A percentile compares a stretch with the other conserved stretches of the same genome.
phyloP scores from a whole-genome alignment of 2,797 vertebrate species.

The Gymnothorax reevesii region DNA sequence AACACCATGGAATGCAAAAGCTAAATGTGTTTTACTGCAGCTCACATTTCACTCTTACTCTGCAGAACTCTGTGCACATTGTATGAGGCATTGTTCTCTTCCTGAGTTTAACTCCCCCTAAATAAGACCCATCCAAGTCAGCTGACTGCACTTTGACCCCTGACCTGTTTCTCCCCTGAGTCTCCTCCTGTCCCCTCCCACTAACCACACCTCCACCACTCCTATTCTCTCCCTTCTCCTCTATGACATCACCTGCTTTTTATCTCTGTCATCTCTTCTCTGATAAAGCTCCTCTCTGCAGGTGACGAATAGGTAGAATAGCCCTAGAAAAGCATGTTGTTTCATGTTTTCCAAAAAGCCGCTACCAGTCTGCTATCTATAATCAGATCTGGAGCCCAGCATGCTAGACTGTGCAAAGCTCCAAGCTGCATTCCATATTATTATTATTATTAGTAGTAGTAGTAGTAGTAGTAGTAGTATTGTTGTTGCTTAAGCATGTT shows the following conservation, averaged over 20 bases:
- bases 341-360: background rate
- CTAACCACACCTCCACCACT: background rate
- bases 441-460: no score
- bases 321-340: background rate
- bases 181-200: background rate
- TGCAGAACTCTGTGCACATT: background rate
- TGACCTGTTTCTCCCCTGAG: background rate
- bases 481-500: no score
- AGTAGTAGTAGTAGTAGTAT: no score
- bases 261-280: background rate
- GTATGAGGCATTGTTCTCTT: background rate
- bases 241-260: background rate
- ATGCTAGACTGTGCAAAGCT: background rate
- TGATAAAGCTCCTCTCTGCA: background rate
- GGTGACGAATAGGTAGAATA: background rate
- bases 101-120: background rate
- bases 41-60: background rate
- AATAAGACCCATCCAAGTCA: background rate
- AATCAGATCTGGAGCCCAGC: background rate
- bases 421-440: background rate
- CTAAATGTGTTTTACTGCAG: constrained; percentile 25
- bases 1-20: constrained; percentile 19
- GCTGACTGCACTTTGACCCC: constrained; percentile 4
- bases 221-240: background rate
- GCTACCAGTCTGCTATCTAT: background rate